Conservation (phyloP, 2,888 invertebrate species). For the Drosophila macrospina region DNA sequence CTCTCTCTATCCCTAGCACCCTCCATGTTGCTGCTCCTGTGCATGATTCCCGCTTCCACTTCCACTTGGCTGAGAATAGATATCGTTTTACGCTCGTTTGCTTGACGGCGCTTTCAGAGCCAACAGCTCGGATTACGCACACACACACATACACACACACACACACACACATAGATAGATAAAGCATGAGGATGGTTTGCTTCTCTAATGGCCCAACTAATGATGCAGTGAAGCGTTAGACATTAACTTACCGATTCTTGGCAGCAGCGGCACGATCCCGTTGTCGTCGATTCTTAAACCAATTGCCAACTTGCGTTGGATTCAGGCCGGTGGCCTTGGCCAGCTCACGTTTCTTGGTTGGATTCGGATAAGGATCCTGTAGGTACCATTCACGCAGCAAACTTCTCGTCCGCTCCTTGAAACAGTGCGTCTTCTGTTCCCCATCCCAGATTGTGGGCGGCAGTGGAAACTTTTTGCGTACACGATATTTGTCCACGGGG, state of each 20-base stretch:
- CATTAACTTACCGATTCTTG: constrained; percentile 94
- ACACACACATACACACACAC: neutral
- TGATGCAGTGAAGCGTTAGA: constrained; percentile 33
- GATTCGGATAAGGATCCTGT: constrained; percentile 98
- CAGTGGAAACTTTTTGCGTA: constrained; percentile 96
- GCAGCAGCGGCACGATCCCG: constrained; percentile 96
- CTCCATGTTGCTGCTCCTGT: constrained; percentile 60
- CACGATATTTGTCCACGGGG: constrained; percentile 96
- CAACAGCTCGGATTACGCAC: constrained; percentile 46
- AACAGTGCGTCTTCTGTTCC: constrained; percentile 98
- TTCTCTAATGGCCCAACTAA: constrained; percentile 55
- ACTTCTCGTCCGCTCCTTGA: constrained; percentile 97
- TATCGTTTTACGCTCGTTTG: constrained; percentile 65
- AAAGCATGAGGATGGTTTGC: neutral
- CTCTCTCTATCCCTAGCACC: neutral
- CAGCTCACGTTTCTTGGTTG: constrained; percentile 95
- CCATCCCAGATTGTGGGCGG: constrained; percentile 98
- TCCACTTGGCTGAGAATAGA: constrained; percentile 58
- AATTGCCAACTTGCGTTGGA: constrained; percentile 96
- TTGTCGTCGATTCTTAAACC: constrained; percentile 96
- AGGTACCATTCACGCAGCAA: constrained; percentile 99
- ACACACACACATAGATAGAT: no score
- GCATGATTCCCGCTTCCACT: constrained; percentile 39
- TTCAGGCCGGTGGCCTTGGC: constrained; percentile 96
- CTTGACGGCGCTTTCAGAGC: constrained; percentile 50